phyloP scores from a whole-genome alignment of 2,113 vertebrate species.

The Pithys albifrons region DNA sequence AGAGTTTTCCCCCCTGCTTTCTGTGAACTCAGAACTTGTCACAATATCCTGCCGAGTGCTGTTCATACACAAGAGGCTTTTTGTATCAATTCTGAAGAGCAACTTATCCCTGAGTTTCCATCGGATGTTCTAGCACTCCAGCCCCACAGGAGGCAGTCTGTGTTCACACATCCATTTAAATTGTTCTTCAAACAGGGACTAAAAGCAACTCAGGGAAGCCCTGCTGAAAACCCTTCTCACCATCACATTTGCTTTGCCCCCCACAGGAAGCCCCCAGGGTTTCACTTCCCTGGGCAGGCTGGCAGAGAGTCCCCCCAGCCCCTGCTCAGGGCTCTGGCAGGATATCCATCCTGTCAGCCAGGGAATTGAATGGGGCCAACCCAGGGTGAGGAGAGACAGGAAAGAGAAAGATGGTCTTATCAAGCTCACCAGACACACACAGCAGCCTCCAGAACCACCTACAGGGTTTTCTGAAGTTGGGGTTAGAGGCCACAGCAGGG shows the following conservation, averaged over 20 bases:
- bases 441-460: background rate
- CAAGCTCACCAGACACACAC: background rate
- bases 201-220: background rate
- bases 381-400: background rate
- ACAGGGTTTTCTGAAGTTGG: rapidly evolving
- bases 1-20: background rate
- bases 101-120: rapidly evolving
- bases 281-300: background rate
- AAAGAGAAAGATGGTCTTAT: background rate
- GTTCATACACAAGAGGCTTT: background rate
- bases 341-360: background rate
- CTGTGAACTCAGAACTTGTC: background rate
- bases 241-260: background rate
- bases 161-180: background rate
- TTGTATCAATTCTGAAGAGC: background rate
- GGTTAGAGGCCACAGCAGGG: background rate
- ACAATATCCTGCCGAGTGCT: background rate
- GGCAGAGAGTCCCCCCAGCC: background rate
- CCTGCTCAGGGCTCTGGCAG: background rate
- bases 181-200: background rate
- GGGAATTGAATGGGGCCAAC: background rate
- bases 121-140: background rate
- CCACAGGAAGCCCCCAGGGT: background rate
- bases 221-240: background rate
- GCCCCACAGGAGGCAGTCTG: conserved; percentile 51